Evolutionary conservation across 2,113 vertebrate species (phyloP), one percentile per base, ranked within the genome.

Genomic region (Cephalopholis sonnerati): DNA sequence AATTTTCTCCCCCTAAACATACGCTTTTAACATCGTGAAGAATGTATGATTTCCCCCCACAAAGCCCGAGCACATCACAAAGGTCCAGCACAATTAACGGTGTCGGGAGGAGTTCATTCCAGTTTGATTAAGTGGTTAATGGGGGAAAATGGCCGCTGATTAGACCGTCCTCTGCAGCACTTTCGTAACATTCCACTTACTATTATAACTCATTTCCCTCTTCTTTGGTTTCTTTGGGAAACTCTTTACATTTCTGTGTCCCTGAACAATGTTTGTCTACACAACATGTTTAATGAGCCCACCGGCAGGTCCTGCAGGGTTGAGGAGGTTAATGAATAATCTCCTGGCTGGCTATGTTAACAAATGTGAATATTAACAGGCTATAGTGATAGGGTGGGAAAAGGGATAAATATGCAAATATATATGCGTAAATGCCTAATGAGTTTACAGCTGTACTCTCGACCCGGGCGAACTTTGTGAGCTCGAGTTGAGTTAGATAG

Each of bases 291-390:
- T 68, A 72, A 63, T 55, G 27, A 70, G 27, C 20, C 27, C 76
- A 29, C 36, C 4, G 0, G 22, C 15, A 46, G 17, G 63, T 71
- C 54, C n/a, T 17, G 44, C 46, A 6, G 20, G 55, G 63, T 39
- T n/a, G 20, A 71, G 7, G 46, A 69, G 63, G 67, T 73, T 70
- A 71, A 87, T 81, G 36, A 68, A 59, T 74, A 50, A n/a, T 44
- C 41, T 44, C 11, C 41, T 44, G 41, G 5, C 54, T 17, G 41
- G 2, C 24, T 29, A 9, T 24, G 50, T 44, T 25, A 10, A 61
- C 39, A 64, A 25, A 73, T 11, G 50, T n/a, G 50, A 48, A 36
- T 17, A 51, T 22, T 7, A 29, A 53, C 29, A 65, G 36, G 18
- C 55, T 27, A 46, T 1, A 32, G 22, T 39, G 10, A 29, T 50